Evolutionary conservation across 30 jellyfish, hydroid and myxozoan species (phyloP), one percentile per base, ranked within the genome.

Genomic region (Chrysaora quinquecirrha): DNA sequence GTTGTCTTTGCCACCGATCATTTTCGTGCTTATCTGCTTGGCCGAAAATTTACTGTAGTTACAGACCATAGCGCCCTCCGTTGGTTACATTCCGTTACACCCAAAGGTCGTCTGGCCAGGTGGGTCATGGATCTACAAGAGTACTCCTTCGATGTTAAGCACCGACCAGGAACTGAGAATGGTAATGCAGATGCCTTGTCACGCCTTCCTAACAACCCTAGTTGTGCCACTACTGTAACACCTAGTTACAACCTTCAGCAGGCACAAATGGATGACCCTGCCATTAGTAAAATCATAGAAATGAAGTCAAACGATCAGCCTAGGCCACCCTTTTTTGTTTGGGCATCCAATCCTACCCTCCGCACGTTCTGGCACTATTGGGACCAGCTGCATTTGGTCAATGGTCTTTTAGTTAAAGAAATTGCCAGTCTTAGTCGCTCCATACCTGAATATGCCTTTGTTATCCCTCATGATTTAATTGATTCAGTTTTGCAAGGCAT

Each of bases 181-280:
- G 66, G 81, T 18, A 87, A 64, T 73, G 87, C 96, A n/a, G 93
- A 87, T 58, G 87, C 87, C 33, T 50, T 87, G 3, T 87, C 96
- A 19, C 48, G 91, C 14, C 54, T 76, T 0, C 78, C 75, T 34
- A 1, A 71, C 1, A n/a, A 18, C 52, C 14, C 75, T 64, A 64
- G 54, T 30, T 64, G 82, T 47, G 90, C 81, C 0, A 79, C 82
- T 0, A 79, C 82, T 25, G 56, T 78, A 47, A 33, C 35, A 1
- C 78, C 47, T 1, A 78, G 29, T 52, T 29, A 16, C 21, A 76
- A 35, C 30, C 33, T 76, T 9, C 81, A 78, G 50, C 63, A 35
- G 28, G 81, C 80, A 25, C 89, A 78, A 43, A 25, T 18, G 52
- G 56, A 78, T 14, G 82, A 78, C 46, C 89, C 81, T 24, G 18